phyloP scores from a whole-genome alignment of 1,140 invertebrate genomes.

The Pemphigus obesinymphae region DNA sequence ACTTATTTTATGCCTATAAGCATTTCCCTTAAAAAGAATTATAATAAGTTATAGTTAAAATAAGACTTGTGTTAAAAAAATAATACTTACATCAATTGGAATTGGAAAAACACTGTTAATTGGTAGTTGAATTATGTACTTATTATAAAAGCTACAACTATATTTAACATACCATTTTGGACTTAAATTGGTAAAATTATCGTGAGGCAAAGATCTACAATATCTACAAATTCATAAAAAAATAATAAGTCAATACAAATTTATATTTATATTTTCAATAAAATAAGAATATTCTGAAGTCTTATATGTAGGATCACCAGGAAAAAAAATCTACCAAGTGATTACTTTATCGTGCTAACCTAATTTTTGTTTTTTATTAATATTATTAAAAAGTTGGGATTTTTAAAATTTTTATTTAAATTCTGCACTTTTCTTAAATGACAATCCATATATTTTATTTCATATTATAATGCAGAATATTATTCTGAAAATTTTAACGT shows the following conservation, averaged over 20 bases:
- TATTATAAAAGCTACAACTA: neutral
- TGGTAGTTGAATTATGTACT: constrained; percentile 41
- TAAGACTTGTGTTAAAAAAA: neutral
- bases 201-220: constrained; percentile 56
- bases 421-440: too few species aligned
- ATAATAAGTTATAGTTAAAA: neutral
- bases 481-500: too few species aligned
- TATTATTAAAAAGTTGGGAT: too few species aligned
- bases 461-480: too few species aligned
- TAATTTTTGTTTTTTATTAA: too few species aligned
- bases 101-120: constrained; percentile 41
- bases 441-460: too few species aligned
- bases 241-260: neutral
- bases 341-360: too few species aligned
- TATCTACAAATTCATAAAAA: constrained; percentile 54
- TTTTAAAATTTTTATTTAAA: too few species aligned
- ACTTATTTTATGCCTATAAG: constrained; percentile 55
- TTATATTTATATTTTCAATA: too few species aligned
- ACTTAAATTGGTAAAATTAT: constrained; percentile 3
- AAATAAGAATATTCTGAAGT: too few species aligned
- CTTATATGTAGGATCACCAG: too few species aligned
- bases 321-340: too few species aligned
- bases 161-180: constrained; percentile 41
- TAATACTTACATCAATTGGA: constrained; percentile 42
- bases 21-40: constrained; percentile 55